Conservation (phyloP, 2,888 invertebrate species). For the Macaria liturata region DNA sequence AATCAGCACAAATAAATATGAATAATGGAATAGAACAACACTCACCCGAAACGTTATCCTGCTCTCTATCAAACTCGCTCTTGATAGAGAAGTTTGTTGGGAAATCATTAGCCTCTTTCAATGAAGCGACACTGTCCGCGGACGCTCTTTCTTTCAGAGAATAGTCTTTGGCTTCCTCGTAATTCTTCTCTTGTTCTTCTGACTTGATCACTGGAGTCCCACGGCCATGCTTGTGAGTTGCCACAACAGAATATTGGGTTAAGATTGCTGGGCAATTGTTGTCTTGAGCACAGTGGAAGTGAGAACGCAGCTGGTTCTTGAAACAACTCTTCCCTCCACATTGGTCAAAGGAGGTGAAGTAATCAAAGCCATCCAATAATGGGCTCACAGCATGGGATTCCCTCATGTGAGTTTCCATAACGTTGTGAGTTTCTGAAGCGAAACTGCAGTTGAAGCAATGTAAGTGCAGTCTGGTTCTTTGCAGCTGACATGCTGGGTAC, state of each 20-base stretch:
- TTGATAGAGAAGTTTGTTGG: constrained; percentile 76
- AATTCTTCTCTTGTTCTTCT: constrained; percentile 62
- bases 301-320: constrained; percentile 73
- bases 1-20: no score
- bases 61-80: constrained; percentile 76
- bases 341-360: constrained; percentile 84
- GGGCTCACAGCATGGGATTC: constrained; percentile 93
- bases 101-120: constrained; percentile 64
- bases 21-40: constrained; percentile 32
- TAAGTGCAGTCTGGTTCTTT: constrained; percentile 88
- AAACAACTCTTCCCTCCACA: constrained; percentile 78
- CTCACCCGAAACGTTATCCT: constrained; percentile 78
- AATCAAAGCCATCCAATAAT: constrained; percentile 93
- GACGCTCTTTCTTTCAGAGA: constrained; percentile 77
- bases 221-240: constrained; percentile 78
- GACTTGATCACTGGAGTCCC: constrained; percentile 73
- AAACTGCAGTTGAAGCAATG: constrained; percentile 96
- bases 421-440: constrained; percentile 90
- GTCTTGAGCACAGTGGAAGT: constrained; percentile 78
- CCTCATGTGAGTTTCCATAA: constrained; percentile 91
- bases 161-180: constrained; percentile 79
- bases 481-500: constrained; percentile 88
- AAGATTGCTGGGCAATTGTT: constrained; percentile 76
- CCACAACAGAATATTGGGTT: constrained; percentile 76
- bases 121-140: constrained; percentile 66